Evolutionary conservation across 2,797 vertebrate genomes (phyloP), one percentile per base, ranked within the genome.

Genomic region (Fringilla coelebs): DNA sequence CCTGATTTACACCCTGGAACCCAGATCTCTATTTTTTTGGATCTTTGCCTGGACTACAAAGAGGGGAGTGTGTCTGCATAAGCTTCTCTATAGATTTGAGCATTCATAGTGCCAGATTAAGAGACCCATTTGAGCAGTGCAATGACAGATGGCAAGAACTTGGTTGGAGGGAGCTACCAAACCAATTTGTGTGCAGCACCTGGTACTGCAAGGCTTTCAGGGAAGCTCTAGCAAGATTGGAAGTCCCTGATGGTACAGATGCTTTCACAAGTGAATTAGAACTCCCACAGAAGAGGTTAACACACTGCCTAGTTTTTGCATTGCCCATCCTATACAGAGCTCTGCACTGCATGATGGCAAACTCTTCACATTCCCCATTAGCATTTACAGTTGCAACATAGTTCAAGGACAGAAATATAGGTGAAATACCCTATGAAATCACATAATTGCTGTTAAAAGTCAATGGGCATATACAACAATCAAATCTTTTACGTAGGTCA

Each of bases 151-250:
- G 91, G 95, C 9, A 93, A 90, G 73, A 94, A 90, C 77, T 91
- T 91, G 91, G 94, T 94, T 96, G 85, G 83, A 95, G 73, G 40
- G 76, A 96, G 83, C 85, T 96, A 91, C 93, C 91, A 92, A 91
- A 96, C 82, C 68, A 78, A 85, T 96, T 95, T 96, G 79, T 78
- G 87, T 48, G 51, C 46, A 89, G 90, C 94, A 96, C 93, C 81
- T 92, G 87, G 85, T 62, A 62, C 80, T 70, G 51, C 78, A 75
- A 95, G 51, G 66, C 81, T 96, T 72, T 77, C 68, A 88, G 61
- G 54, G 58, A 92, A 74, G 62, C 76, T 94, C 75, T 36, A 88
- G 72, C 65, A 85, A 85, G 60, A 81, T 43, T 8, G 32, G 62
- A 80, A 89, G 34, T 21, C 58, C 58, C 24, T 81, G 48, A 45